phyloP scores from a whole-genome alignment of 92 coral and sea anemone genomes.

The Heteractis magnifica region DNA sequence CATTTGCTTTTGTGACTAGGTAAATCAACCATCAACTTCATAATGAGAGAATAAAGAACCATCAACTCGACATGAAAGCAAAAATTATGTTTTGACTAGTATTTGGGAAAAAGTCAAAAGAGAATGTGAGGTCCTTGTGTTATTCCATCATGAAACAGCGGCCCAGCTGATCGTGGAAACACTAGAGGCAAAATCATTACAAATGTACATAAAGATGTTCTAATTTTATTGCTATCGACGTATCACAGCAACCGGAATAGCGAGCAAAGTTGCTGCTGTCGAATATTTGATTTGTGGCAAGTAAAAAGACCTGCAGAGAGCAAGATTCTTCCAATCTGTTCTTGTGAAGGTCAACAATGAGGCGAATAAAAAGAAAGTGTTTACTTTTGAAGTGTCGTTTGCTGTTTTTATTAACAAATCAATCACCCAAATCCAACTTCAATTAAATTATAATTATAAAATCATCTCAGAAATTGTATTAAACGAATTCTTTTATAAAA shows the following conservation, averaged over 20 bases:
- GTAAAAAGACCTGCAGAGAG: neutral
- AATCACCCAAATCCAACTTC: neutral
- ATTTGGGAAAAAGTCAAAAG: neutral
- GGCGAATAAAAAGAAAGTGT: neutral
- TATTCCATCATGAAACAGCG: neutral
- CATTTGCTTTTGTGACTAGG: neutral
- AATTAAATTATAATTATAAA: neutral
- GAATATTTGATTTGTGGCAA: neutral
- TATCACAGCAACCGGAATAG: neutral
- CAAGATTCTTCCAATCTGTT: conserved; percentile 1
- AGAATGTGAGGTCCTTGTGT: neutral
- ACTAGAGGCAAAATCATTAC: neutral
- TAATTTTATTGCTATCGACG: neutral
- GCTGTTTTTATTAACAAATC: neutral
- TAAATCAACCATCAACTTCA: neutral
- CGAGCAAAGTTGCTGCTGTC: neutral
- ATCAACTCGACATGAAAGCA: neutral
- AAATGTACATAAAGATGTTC: neutral
- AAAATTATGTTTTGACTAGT: neutral
- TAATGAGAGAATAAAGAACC: neutral
- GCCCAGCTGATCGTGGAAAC: neutral
- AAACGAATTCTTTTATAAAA: neutral
- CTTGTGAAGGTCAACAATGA: neutral
- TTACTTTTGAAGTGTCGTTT: neutral
- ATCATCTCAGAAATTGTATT: neutral